Base-by-base conservation (phyloP, 2,888 invertebrate genomes). In the Dendrolimus pini region DNA sequence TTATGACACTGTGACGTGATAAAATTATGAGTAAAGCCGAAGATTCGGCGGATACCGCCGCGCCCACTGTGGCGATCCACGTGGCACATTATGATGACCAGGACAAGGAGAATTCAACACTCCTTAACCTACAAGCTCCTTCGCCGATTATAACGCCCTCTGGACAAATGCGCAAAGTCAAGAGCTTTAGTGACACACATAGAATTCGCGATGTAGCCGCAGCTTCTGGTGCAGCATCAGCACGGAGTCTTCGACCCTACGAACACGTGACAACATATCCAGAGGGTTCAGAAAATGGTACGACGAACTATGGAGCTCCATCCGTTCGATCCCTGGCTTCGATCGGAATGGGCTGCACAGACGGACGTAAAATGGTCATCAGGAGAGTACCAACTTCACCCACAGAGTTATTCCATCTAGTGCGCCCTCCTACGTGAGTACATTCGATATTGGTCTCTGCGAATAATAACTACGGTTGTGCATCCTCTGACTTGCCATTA, bases 271-370 rank as follows among this genome's bases (percentile, higher is more conserved):
- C 88, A 65, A 73, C 79, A 62, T 83, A 83, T 71, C 90, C 91
- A 47, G 91, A 93, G 61, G 93, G 93, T 72, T 91, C 93, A 59
- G 95, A 95, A 65, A 90, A 89, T 63, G 92, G 92, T 65, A 86
- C 88, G 54, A 93, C 92, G 70, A 90, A 92, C 63, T 95, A 95
- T 87, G 83, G 82, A 62, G 94, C 94, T 55, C 93, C 94, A 47
- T 96, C 96, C 47, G 93, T 96, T 64, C 92, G 95, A 64, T 96
- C 96, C 55, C 92, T 96, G 70, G 95, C 96, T 59, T 96, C 96
- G 56, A 96, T 96, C 68, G 96, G 96, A 56, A 95, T 97, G 93
- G 97, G 97, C 47, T 96, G 96, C 63, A 96, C 96, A 54, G 96
- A 97, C 85, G 97, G 97, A 55, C 93, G 95, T 70, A 95, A 95